A percentile compares a stretch with the other conserved stretches of the same genome.
These are phyloP conservation scores for Drosophila subsilvestris DNA, from an alignment of 2,888 invertebrate species.

Conservation along the genomic window DNA sequence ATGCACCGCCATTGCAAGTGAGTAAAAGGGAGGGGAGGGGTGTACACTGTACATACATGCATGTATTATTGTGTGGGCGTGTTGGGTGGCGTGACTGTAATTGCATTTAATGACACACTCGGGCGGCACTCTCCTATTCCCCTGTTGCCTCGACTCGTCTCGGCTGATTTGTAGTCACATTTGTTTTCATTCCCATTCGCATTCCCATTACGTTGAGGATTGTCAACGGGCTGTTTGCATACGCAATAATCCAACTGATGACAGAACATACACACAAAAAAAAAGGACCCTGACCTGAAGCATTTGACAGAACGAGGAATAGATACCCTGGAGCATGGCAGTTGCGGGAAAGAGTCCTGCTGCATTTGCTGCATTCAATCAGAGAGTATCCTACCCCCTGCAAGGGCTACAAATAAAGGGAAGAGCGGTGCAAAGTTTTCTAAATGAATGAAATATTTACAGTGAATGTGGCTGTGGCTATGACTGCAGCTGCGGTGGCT, in stretches of 20 bases:
- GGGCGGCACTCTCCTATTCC: no score
- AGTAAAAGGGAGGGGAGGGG: conserved; percentile 46
- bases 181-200: conserved; percentile 41
- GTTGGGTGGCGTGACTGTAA: conserved; percentile 57
- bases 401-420: neutral
- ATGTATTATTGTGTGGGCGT: conserved; percentile 41
- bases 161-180: conserved; percentile 67
- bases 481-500: conserved; percentile 25
- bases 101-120: conserved; percentile 68
- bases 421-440: neutral
- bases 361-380: neutral
- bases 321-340: neutral
- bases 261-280: conserved; percentile 20
- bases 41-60: neutral
- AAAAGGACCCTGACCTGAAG: no score
- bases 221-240: conserved; percentile 68
- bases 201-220: conserved; percentile 53
- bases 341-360: no score
- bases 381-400: neutral
- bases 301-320: neutral
- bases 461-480: conserved; percentile 10
- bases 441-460: conserved; percentile 36
- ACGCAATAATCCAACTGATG: conserved; percentile 54
- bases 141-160: conserved; percentile 18
- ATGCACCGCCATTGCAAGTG: conserved; percentile 87